Base-by-base conservation (phyloP, 2,888 invertebrate genomes). In the Tineola bisselliella region DNA sequence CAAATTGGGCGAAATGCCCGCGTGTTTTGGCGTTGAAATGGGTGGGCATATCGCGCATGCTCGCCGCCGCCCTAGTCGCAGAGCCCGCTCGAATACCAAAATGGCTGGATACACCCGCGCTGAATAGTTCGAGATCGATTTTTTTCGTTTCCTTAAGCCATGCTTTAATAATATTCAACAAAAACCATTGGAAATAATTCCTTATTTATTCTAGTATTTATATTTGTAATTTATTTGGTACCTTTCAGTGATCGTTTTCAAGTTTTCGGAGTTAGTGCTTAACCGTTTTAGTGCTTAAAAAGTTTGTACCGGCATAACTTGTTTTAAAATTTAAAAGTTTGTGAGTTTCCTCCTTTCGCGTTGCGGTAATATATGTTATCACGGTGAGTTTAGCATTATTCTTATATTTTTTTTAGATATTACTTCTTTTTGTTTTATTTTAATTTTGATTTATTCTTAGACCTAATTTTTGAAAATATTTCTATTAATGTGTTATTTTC, bases 71-170 rank as follows among this genome's bases (percentile, higher is more conserved):
- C 69, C 66, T 65, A 69, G 75, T 71, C 67, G 70, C 70, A 68
- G 69, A 68, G 70, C 74, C 68, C 69, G 73, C 70, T 75, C 75
- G 56, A 71, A 75, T 67, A 71, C 80, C 25, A 84, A 84, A 68
- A 84, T 84, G 84, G 84, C 84, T 67, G 48, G 48, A n/a, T 48
- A 13, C 48, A 48, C 15, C n/a, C 17, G 17, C 15, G 48, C 15
- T 17, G 48, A 48, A 38, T 38, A 38, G 48, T 17, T 15, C 12
- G 15, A 15, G 15, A 48, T 48, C 48, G 48, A 48, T 48, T 48
- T 48, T 48, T 48, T 15, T 48, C 17, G 15, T 48, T 17, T 48
- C 13, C 48, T 13, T 48, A 48, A 13, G 48, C 48, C 10, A 15
- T 15, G 10, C 15, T 48, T 15, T 48, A n/a, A 48, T 15, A 48